Evolutionary conservation across 37 sponge, comb jelly and placozoan genomes (phyloP).

Genomic region (Chondrosia reniformis): DNA sequence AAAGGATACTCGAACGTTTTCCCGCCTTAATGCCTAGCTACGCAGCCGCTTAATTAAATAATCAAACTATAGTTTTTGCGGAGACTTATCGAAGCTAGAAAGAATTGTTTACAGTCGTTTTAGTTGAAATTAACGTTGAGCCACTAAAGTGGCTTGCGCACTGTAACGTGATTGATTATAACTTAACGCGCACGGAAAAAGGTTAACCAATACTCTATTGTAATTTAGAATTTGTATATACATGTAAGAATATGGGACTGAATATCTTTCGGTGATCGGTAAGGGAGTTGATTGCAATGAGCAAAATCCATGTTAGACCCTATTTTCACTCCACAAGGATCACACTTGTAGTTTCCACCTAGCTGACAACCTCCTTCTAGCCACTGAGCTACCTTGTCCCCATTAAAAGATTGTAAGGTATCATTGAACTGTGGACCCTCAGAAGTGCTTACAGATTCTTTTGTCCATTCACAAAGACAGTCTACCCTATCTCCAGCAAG

Average conservation of each 20-base stretch:
- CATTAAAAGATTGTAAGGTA: slow-evolving; percentile 11
- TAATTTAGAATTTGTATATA: no score
- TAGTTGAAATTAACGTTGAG: no score
- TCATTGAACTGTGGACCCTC: slow-evolving; percentile 16
- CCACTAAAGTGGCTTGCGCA: no score
- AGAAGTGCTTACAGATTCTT: neutral
- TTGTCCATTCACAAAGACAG: slow-evolving; percentile 21
- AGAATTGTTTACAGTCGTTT: no score
- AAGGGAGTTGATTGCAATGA: slow-evolving; percentile 5
- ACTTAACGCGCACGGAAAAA: no score
- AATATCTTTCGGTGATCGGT: neutral
- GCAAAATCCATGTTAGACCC: neutral
- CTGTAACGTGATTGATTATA: no score
- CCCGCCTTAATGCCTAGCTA: no score
- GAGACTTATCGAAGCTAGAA: no score
- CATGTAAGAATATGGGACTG: slow-evolving; percentile 18
- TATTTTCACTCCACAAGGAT: slow-evolving; percentile 17
- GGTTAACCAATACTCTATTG: no score
- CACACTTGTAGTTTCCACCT: slow-evolving; percentile 35
- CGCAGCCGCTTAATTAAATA: no score
- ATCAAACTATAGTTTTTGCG: no score
- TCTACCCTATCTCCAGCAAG: slow-evolving; percentile 21
- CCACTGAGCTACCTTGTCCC: slow-evolving; percentile 32
- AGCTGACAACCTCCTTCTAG: slow-evolving; percentile 25
- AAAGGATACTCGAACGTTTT: no score